Conservation (phyloP, 2,113 vertebrate species). For the Neogale vison region DNA sequence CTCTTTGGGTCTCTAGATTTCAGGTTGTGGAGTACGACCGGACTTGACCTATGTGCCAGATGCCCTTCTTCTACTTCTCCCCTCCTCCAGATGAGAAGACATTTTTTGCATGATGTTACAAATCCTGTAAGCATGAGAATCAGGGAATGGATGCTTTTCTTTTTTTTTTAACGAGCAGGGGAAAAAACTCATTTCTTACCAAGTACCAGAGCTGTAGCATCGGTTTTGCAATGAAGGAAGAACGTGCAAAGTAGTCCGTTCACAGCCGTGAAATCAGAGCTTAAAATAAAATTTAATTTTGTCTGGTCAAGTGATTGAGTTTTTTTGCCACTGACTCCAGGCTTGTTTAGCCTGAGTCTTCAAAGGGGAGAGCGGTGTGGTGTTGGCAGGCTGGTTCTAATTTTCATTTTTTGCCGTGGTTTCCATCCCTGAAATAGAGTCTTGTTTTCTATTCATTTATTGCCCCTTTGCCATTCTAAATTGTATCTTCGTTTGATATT, state of each 20-base stretch:
- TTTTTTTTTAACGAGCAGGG: background rate
- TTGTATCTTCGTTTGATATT: background rate
- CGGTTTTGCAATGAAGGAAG: background rate
- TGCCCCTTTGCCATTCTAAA: background rate
- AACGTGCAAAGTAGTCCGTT: background rate
- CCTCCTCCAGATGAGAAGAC: background rate
- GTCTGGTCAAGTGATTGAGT: background rate
- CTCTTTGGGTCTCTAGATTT: background rate
- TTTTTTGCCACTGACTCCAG: background rate
- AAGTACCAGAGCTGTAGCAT: background rate
- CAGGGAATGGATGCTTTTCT: background rate
- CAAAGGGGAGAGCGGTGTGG: background rate
- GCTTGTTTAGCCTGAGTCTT: background rate
- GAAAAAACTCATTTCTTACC: slow-evolving; percentile 6
- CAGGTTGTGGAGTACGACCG: background rate
- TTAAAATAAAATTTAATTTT: slow-evolving; percentile 38
- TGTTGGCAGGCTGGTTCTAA: background rate
- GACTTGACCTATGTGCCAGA: background rate
- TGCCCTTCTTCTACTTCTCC: background rate
- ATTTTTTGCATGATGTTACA: background rate
- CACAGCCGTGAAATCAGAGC: background rate
- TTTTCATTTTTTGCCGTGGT: background rate
- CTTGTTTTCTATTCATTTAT: slow-evolving; percentile 3
- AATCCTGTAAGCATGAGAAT: background rate
- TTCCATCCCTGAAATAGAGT: background rate